These are phyloP conservation scores for Hiodon tergisus DNA, from an alignment of 2,113 vertebrate species.

Conservation along the genomic window DNA sequence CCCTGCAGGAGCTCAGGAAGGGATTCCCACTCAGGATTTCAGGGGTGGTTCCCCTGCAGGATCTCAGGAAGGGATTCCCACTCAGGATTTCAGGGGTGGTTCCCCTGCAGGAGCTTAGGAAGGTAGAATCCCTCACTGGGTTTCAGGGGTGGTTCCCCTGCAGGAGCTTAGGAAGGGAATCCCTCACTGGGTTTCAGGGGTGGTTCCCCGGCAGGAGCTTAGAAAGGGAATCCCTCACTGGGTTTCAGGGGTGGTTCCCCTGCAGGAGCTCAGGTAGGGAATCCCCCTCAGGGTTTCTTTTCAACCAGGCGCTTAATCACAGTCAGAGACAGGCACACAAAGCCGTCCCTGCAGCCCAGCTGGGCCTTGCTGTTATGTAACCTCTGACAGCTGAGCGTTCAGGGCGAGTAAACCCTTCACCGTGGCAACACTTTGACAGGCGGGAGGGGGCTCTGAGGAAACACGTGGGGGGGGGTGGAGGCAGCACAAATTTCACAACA, in stretches of 20 bases:
- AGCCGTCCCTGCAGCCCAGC: constrained; percentile 56
- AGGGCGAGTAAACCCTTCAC: constrained; percentile 50
- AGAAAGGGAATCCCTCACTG: constrained; percentile 17
- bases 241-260: constrained; percentile 47
- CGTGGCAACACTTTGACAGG: constrained; percentile 60
- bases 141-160: too few species aligned
- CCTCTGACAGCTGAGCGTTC: constrained; percentile 65
- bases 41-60: too few species aligned
- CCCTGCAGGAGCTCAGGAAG: constrained; percentile 61
- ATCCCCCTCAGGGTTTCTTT: constrained; percentile 52
- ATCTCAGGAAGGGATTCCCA: too few species aligned
- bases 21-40: neutral
- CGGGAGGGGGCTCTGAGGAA: constrained; percentile 38
- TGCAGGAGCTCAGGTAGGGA: constrained; percentile 62
- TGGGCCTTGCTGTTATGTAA: constrained; percentile 69
- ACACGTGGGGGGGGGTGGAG: constrained; percentile 30
- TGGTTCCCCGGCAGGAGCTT: too few species aligned
- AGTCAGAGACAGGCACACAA: constrained; percentile 59
- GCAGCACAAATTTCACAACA: neutral
- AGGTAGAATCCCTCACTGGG: too few species aligned
- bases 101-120: too few species aligned
- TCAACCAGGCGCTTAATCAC: constrained; percentile 61
- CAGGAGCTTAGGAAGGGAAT: too few species aligned
- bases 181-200: too few species aligned
- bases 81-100: too few species aligned